Evolutionary conservation across 2,888 invertebrate species (phyloP).

Genomic region (Polylopha cassiicola): DNA sequence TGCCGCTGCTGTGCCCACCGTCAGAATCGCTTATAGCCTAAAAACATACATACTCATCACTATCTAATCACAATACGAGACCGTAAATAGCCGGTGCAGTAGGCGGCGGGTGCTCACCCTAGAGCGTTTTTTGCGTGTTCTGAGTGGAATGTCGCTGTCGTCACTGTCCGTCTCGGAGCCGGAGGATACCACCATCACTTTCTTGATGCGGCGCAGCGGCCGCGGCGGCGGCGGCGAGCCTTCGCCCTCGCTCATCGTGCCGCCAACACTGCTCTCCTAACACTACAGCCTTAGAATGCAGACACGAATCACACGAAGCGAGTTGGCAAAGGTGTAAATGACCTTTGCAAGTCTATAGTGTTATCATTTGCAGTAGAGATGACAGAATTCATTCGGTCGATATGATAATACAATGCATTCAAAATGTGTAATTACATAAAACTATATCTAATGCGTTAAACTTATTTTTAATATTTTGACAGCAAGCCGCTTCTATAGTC

Average conservation of each 20-base stretch:
- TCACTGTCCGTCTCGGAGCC: conserved; percentile 67
- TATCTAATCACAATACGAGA: background rate
- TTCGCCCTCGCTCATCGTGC: conserved; percentile 65
- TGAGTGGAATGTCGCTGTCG: conserved; percentile 53
- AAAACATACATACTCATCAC: conserved; percentile 32
- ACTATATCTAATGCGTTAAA: conserved; percentile 47
- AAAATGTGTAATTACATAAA: conserved; percentile 36
- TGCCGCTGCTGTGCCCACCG: conserved; percentile 60
- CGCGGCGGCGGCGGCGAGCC: conserved; percentile 51
- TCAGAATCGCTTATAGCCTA: conserved; percentile 76
- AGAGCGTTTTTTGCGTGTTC: conserved; percentile 65
- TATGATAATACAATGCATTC: conserved; percentile 37
- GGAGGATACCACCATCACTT: conserved; percentile 53
- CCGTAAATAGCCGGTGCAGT: no score
- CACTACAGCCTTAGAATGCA: conserved; percentile 30
- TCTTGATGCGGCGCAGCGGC: conserved; percentile 57
- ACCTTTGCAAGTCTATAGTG: conserved; percentile 50
- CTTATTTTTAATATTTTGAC: conserved; percentile 68
- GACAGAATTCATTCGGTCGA: conserved; percentile 47
- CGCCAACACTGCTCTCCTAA: conserved; percentile 41
- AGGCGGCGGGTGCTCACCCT: conserved; percentile 55
- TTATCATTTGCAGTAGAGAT: conserved; percentile 38
- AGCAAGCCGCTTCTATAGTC: conserved; percentile 72
- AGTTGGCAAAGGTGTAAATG: conserved; percentile 63
- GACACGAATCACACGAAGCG: conserved; percentile 60